Percentiles rank a stretch among this genome's conserved stretches.
Evolutionary conservation across 2,888 invertebrate species (phyloP).

Genomic region (Tillus elongatus): DNA sequence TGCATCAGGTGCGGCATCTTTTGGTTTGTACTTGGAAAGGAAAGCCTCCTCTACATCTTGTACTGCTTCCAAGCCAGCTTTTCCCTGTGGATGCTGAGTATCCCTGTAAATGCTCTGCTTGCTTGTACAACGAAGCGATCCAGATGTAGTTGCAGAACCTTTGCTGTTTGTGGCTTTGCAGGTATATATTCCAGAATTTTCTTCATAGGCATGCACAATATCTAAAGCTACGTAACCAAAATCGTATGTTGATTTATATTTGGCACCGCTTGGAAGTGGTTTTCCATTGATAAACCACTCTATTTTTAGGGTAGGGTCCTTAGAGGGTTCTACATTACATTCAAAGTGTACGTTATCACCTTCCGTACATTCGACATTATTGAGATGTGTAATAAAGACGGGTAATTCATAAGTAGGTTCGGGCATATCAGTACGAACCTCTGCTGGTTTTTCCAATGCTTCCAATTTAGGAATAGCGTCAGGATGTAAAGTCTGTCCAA

Average conservation of each 20-base stretch:
- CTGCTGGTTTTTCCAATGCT: slow-evolving; percentile 72
- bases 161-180: slow-evolving; percentile 83
- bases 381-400: slow-evolving; percentile 82
- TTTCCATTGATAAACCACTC: slow-evolving; percentile 95
- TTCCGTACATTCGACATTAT: slow-evolving; percentile 82
- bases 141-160: slow-evolving; percentile 84
- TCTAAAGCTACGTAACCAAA: slow-evolving; percentile 94
- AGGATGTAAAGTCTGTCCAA: slow-evolving; percentile 81
- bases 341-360: slow-evolving; percentile 84
- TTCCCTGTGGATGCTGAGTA: slow-evolving; percentile 92
- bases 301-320: slow-evolving; percentile 81
- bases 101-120: slow-evolving; percentile 73
- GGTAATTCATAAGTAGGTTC: slow-evolving; percentile 78
- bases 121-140: slow-evolving; percentile 75
- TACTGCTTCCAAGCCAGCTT: slow-evolving; percentile 80
- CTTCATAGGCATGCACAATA: slow-evolving; percentile 75
- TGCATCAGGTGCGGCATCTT: slow-evolving; percentile 61
- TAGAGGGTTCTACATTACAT: slow-evolving; percentile 84
- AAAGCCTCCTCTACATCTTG: slow-evolving; percentile 81
- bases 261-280: slow-evolving; percentile 76
- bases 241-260: slow-evolving; percentile 88
- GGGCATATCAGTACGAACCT: slow-evolving; percentile 55
- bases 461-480: slow-evolving; percentile 80
- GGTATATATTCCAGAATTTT: slow-evolving; percentile 87
- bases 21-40: slow-evolving; percentile 60